Base-by-base conservation (phyloP, 2,797 vertebrate species). In the Premnoplex brunnescens region DNA sequence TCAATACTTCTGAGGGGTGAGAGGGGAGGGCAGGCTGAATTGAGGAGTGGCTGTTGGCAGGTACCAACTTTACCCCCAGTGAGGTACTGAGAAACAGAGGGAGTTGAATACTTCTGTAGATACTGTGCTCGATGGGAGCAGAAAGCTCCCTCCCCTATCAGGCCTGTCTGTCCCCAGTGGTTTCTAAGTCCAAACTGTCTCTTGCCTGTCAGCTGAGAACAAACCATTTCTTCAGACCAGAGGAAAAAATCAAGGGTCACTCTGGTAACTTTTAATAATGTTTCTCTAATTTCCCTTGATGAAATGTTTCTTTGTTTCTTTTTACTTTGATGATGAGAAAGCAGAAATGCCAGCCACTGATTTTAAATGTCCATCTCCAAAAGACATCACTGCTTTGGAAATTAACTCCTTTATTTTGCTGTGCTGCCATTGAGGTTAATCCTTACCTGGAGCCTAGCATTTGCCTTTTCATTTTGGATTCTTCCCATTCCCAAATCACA, bases 271-370 rank as follows among this genome's bases (percentile, higher is more conserved):
- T 0, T 63, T 85, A 71, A 78, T 76, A 51, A 52, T 15, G 3
- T 73, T 56, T 84, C 13, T 68, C 8, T 78, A 1, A 39, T 75
- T 73, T 58, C 36, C 39, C 1, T 0, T 68, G 55, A 76, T 56
- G 27, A 91, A 94, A 32, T 59, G 39, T 81, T 87, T 72, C 60
- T 80, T 91, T 89, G 74, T 94, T 92, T 84, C 60, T 66, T 84
- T 84, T 77, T 89, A 28, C n/a, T 46, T 54, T 74, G 30, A 41
- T 68, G 46, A 58, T 43, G 48, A 81, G 51, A 64, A 66, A 22
- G 24, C 27, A 88, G 51, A 68, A 81, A 20, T 69, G 23, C 54
- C 36, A 27, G 85, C 66, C 88, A 41, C 12, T 76, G 91, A 44
- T 81, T 84, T 91, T 59, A 52, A 78, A 73, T 36, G 46, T 39